These are phyloP conservation scores for Henicopernis longicauda DNA, from an alignment of 2,113 vertebrate genomes.

Conservation along the genomic window DNA sequence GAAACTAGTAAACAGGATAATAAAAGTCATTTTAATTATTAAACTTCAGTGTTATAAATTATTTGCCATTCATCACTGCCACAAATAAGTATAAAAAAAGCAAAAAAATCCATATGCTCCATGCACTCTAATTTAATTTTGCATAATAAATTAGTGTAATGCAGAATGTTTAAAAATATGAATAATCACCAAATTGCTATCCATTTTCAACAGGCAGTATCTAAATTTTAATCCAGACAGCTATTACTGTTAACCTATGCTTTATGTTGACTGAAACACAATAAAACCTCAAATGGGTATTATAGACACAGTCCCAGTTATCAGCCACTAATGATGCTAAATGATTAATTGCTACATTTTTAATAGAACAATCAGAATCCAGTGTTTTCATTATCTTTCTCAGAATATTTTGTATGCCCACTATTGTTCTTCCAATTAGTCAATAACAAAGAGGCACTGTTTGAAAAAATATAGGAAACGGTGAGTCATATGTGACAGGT, in stretches of 20 bases:
- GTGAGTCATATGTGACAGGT: constrained; percentile 46
- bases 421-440: constrained; percentile 50
- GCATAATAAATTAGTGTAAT: constrained; percentile 43
- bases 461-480: constrained; percentile 47
- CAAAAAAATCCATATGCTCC: constrained; percentile 36
- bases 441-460: constrained; percentile 12
- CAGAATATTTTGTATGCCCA: neutral
- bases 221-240: constrained; percentile 38
- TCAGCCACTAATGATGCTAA: constrained; percentile 45
- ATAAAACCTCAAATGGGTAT: constrained; percentile 12
- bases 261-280: constrained; percentile 44
- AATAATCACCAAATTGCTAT: constrained; percentile 56
- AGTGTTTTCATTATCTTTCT: constrained; percentile 48
- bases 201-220: constrained; percentile 3
- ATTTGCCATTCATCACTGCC: constrained; percentile 62
- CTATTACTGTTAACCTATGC: constrained; percentile 10
- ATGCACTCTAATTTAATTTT: constrained; percentile 52
- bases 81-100: constrained; percentile 35
- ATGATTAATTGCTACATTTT: constrained; percentile 63
- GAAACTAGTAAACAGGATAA: constrained; percentile 73
- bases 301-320: constrained; percentile 19
- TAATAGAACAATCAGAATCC: constrained; percentile 43
- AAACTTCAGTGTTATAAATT: constrained; percentile 66
- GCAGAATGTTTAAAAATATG: constrained; percentile 42
- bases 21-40: constrained; percentile 72